Conservation (phyloP, 1,140 invertebrate species). For the Zeugodacus cucurbitae region DNA sequence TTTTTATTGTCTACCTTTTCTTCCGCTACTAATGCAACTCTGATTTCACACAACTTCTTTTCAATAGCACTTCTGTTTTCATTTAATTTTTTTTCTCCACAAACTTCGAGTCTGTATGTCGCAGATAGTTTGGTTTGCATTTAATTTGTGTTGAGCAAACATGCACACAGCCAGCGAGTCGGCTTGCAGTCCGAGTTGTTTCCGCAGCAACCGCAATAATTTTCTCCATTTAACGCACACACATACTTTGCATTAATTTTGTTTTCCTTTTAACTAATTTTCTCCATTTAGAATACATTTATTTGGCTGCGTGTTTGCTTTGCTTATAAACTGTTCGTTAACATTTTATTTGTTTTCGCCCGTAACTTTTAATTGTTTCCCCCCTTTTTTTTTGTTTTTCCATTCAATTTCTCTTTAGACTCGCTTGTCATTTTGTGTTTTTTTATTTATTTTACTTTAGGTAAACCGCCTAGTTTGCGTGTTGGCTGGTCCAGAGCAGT, state of each 20-base stretch:
- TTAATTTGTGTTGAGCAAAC: not conserved
- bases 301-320: not conserved
- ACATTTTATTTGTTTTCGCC: not conserved
- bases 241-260: not conserved
- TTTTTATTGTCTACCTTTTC: not conserved
- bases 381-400: not conserved
- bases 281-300: not conserved
- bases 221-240: constrained; percentile 3
- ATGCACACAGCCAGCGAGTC: not conserved
- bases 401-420: not conserved
- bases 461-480: not conserved
- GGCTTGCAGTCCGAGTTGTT: not conserved
- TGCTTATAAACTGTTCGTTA: not conserved
- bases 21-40: not conserved
- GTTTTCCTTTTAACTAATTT: not conserved
- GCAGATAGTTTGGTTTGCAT: not conserved
- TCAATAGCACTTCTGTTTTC: not conserved
- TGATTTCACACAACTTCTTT: not conserved
- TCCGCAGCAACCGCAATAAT: not conserved
- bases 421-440: not conserved
- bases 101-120: not conserved
- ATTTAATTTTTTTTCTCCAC: not conserved
- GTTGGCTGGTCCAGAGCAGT: not conserved
- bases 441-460: not conserved
- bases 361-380: not conserved